Evolutionary conservation across 2,113 vertebrate genomes (phyloP).

Genomic region (Coregonus clupeaformis): DNA sequence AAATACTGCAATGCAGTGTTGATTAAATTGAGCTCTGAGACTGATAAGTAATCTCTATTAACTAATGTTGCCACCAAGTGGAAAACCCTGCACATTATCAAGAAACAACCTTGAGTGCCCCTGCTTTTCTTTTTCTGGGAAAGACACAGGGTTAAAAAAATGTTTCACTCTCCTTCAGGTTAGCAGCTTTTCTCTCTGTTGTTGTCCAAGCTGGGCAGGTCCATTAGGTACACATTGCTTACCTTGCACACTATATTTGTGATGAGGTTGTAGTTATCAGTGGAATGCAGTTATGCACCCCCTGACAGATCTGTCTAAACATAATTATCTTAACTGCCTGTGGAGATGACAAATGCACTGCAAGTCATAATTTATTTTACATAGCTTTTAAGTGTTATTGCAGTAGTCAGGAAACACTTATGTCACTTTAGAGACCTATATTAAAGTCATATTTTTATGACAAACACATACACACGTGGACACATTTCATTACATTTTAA

Average conservation of each 20-base stretch:
- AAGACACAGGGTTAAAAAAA: no score
- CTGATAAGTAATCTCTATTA: no score
- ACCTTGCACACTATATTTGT: conserved; percentile 2
- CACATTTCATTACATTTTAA: background rate
- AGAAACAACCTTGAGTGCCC: no score
- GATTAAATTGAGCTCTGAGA: no score
- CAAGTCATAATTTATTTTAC: conserved; percentile 2
- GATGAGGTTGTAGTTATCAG: conserved; percentile 29
- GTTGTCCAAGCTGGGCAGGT: no score
- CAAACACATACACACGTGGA: background rate
- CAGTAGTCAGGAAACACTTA: background rate
- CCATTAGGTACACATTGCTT: no score
- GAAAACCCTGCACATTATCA: no score
- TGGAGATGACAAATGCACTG: conserved; percentile 16
- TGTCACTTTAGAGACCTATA: background rate
- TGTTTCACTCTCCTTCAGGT: no score
- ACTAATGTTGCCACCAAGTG: no score
- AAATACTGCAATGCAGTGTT: no score
- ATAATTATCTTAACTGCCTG: conserved; percentile 30
- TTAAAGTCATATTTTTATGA: background rate
- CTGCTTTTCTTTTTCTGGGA: no score
- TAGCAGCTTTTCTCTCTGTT: no score
- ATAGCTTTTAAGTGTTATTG: background rate
- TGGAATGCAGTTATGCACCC: conserved; percentile 17
- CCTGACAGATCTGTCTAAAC: conserved; percentile 17